Evolutionary conservation across 2,888 invertebrate genomes (phyloP), one percentile per base, ranked within the genome.

Genomic region (Trichogramma evanescens): DNA sequence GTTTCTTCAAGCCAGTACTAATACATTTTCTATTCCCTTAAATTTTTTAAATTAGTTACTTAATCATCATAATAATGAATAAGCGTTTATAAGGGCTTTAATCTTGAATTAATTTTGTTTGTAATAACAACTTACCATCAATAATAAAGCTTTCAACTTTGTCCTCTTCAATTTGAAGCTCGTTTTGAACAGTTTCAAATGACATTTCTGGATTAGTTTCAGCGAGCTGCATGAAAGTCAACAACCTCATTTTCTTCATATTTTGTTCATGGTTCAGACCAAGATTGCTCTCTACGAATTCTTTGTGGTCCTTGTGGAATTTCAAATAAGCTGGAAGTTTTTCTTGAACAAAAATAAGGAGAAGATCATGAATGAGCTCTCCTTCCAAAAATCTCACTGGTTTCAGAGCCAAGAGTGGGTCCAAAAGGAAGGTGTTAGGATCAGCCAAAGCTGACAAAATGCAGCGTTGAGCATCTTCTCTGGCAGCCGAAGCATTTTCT

Each of bases 191-290:
- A 13, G 89, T 87, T 65, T 91, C 89, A 76, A 96, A 97, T n/a
- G 88, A 83, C 79, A 99, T 89, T 80, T 97, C 96, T 39, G 93
- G 89, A 74, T 89, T 89, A 58, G 86, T 88, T 78, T 99, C 98
- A 4, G 97, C 96, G 81, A 99, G 84, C 76, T 96, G 95, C 93
- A 99, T 97, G 75, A 99, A 95, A 0, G 97, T 93, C 58, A 99
- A 78, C 70, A 98, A 82, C 65, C 97, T 86, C 95, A 99, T 98
- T 80, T 99, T 99, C 74, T 94, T 91, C 80, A 95, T 85, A 74
- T 96, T 95, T 72, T 93, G 90, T 71, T 95, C 94, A 75, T 97
- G 96, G 72, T 93, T 92, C 54, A 97, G 80, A 80, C 82, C 81
- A 61, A 82, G 74, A 48, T 78, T 77, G 62, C 81, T 74, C 56